phyloP scores from a whole-genome alignment of 1,140 invertebrate species.

The Amphibalanus amphitrite region DNA sequence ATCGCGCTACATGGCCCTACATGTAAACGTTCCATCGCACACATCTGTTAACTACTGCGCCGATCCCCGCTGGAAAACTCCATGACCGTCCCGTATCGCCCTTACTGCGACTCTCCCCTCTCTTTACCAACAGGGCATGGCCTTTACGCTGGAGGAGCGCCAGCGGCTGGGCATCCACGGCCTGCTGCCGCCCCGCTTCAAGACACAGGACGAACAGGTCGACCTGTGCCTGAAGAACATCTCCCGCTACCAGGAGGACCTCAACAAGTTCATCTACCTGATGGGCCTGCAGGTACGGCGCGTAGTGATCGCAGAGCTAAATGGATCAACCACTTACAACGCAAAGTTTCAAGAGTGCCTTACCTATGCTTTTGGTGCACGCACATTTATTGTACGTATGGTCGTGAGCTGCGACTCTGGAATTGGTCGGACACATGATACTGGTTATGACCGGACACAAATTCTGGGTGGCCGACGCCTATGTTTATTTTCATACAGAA shows the following conservation, averaged over 20 bases:
- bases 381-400: conserved; percentile 4
- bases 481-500: no score
- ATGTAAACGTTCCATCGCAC: not conserved
- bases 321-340: not conserved
- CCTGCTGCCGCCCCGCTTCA: conserved; percentile 77
- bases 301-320: not conserved
- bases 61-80: no score
- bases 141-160: conserved; percentile 74
- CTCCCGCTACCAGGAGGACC: conserved; percentile 65
- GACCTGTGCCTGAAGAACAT: conserved; percentile 68
- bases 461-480: no score
- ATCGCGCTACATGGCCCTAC: no score
- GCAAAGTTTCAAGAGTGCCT: conserved; percentile 4
- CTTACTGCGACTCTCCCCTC: no score
- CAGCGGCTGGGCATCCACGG: conserved; percentile 84
- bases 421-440: not conserved
- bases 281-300: conserved; percentile 57
- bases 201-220: conserved; percentile 79
- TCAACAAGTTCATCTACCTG: conserved; percentile 79
- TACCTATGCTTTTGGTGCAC: conserved; percentile 14
- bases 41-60: not conserved
- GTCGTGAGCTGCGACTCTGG: not conserved
- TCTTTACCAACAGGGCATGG: conserved; percentile 66
- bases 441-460: not conserved
- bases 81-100: no score